Base-by-base conservation (phyloP, 2,888 invertebrate species). In the Hydraecia micacea region DNA sequence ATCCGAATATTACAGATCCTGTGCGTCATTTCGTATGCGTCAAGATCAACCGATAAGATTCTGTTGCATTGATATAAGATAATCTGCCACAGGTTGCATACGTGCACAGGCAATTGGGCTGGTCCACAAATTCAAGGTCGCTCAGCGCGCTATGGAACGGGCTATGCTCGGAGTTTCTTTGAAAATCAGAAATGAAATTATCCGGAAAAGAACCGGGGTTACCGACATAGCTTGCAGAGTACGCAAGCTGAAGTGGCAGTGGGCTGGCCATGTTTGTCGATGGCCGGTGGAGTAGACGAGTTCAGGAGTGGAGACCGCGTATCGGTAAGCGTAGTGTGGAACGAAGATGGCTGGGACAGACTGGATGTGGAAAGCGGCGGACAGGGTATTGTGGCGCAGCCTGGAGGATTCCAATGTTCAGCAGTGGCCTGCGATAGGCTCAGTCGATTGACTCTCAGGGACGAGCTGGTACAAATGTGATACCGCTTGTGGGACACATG, bases 1-100 rank as follows among this genome's bases (percentile, higher is more conserved):
- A 25, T 28, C 28, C 25, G 46, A 65, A 55, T 28, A 55, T 28
- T 46, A 28, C n/a, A 1, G 46, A 79, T 65, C 49, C 65, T 58
- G 65, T 58, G 73, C 58, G 79, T 79, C 65, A 79, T 6, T 18
- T n/a, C 13, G 65, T 9, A 66, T 52, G 49, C 79, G 49, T 52
- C 66, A 73, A 66, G 60, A 80, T 79, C 42, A 7, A 39, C 4
- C 13, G 80, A 79, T 79, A 32, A 79, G 73, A 79, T 79, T 79
- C n/a, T 66, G 7, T 15, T 79, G 80, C 65, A 65, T 6, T 79
- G 46, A 71, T 63, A 69, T 15, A 46, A 49, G 36, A 39, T 73
- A 72, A 79, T 58, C 15, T 58, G 39, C 11, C n/a, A 18, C 46
- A 49, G 28, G 32, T 13, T 72, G 28, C 36, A 67, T 15, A 46